Evolutionary conservation across 2,888 invertebrate species (phyloP), one percentile per base, ranked within the genome.

Genomic region (Cantharis flavilabris): DNA sequence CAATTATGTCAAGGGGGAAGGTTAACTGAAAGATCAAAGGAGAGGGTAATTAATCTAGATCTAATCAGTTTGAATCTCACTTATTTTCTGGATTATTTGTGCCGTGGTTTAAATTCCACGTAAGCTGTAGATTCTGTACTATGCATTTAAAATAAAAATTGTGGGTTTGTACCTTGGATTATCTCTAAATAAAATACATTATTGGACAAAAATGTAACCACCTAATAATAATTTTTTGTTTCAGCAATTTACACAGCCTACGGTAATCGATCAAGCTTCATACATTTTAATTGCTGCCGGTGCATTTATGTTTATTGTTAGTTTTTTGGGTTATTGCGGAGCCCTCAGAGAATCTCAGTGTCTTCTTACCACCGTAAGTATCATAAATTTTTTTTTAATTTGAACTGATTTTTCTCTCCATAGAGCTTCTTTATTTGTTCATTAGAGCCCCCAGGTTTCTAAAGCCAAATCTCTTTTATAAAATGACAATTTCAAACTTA

Each of bases 251-350:
- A 91, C 91, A 79, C 90, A 91, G 84, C 90, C 92, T 9, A 90
- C 91, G 77, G 92, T 93, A 77, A 91, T 94, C 81, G 91, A 92
- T 84, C 92, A 93, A 86, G 90, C 92, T 76, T 92, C 93, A 23
- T 94, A 93, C 86, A 90, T 93, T 81, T 87, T 94, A 81, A 93
- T 94, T 83, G 91, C 91, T 70, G 91, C 92, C 76, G 94, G 94
- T 80, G 92, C 92, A 28, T 90, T 93, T 81, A 92, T 94, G 88
- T 94, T 94, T 87, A 85, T 94, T 77, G 90, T 94, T 84, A 93
- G 93, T 84, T 93, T 94, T 87, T 88, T 94, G 82, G 94, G 94
- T 28, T 93, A 93, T 85, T 93, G 93, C 85, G 93, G 93, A 65
- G 93, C 93, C 72, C 90, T 93, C 86, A 90, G 92, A 83, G 93